Evolutionary conservation across 2,797 vertebrate species (phyloP), one percentile per base, ranked within the genome.

Genomic region (Cygnus olor): DNA sequence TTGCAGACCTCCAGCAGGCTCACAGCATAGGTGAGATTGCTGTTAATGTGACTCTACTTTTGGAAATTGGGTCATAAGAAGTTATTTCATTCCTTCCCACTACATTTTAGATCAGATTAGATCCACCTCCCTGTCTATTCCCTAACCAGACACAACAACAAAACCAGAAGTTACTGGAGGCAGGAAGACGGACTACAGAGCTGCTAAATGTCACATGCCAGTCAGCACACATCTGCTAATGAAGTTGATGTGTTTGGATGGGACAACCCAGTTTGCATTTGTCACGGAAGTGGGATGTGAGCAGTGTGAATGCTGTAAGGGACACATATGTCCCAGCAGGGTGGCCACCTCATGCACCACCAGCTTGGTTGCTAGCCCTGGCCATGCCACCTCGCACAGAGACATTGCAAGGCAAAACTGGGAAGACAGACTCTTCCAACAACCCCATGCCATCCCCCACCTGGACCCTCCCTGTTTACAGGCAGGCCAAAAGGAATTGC

Each of bases 301-400:
- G 92, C 71, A 54, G 22, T 84, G 42, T 92, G 85, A 93, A 90
- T 60, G 30, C n/a, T 81, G 70, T 97, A 94, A 97, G 74, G 80
- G 78, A 94, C 88, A 97, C 97, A 97, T 95, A 77, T 80, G 45
- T 66, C 84, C 83, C 88, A 95, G 94, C 79, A 97, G 87, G n/a
- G 45, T 72, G 94, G 58, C 77, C 79, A 91, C 80, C 60, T 84
- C 88, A 73, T 78, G 69, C 65, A 90, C 70, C 57, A 83, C 54
- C 61, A 90, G 63, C 73, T 89, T 78, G 32, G 42, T 60, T 89
- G 61, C 89, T 79, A 96, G 85, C 60, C 74, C 61, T 88, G 79
- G 82, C 71, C 73, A 45, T 32, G 9, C 32, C 61, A 89, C 38
- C n/a, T 91, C 38, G 36, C 30, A 74, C 85, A 21, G 47, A 45